These are phyloP conservation scores for Alligator mississippiensis DNA, from an alignment of 2,113 vertebrate genomes.

Conservation along the genomic window DNA sequence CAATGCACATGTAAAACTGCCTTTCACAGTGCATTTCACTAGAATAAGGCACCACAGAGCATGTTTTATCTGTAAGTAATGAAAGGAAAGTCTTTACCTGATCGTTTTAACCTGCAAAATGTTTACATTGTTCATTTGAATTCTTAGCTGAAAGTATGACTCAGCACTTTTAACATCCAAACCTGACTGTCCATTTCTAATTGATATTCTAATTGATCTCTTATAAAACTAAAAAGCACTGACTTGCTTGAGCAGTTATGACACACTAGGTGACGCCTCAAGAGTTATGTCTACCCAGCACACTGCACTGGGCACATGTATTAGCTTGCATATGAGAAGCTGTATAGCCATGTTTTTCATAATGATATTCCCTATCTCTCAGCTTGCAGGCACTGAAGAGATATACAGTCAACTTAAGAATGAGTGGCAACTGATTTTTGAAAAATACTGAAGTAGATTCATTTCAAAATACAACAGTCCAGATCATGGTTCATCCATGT, in stretches of 20 bases:
- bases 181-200: background rate
- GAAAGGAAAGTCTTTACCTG: background rate
- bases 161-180: background rate
- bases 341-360: no score
- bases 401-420: background rate
- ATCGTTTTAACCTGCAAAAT: background rate
- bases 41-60: background rate
- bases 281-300: background rate
- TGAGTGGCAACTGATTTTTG: background rate
- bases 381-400: no score
- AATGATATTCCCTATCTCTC: no score
- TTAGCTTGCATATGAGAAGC: no score
- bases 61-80: background rate
- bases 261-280: background rate
- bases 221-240: background rate
- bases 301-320: background rate
- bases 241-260: background rate
- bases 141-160: background rate
- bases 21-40: background rate
- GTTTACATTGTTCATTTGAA: background rate
- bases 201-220: background rate
- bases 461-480: background rate
- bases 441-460: background rate
- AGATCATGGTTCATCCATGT: fast-evolving
- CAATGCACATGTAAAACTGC: background rate